Base-by-base conservation (phyloP, 2,888 invertebrate species). In the Gari tellinella region DNA sequence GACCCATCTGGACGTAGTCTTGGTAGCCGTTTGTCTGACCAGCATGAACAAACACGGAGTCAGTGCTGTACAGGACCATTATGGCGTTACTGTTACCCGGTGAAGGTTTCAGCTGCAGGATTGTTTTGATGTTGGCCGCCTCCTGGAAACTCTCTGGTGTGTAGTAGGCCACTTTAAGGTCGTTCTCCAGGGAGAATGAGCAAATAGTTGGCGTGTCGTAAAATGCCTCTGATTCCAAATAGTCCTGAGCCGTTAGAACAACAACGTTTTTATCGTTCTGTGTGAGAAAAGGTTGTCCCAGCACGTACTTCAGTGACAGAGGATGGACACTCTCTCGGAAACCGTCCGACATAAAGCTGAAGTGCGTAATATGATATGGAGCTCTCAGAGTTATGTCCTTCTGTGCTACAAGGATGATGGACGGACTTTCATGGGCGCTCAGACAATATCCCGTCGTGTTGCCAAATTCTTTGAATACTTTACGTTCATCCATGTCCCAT, bases 401-500 rank as follows among this genome's bases (percentile, higher is more conserved):
- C 63, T 90, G 90, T 14, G 79, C 79, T 5, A 91, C 77, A 43
- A 81, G 80, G 17, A 89, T 56, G 40, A 91, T 81, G n/a, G 78
- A 75, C 37, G 76, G 76, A 12, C 55, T 72, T 38, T 53, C 45
- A 58, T 80, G 72, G 5, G 86, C 74, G 7, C 88, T 66, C 0
- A 90, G 83, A 64, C 87, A 87, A 60, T 83, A 81, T 10, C 90
- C 90, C 1, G 82, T 40, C 0, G 81, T 79, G 67, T 86, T 84
- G 7, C 91, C 91, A 62, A 89, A 89, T 72, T 92, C 91, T 49
- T 84, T 78, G 17, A 91, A 75, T 26, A 91, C 81, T 31, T 82
- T 80, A 25, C 91, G 73, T 26, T 84, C 85, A 5, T 78, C 65
- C 78, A 90, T 80, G 72, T 89, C 83, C 91, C 91, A 92, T 45